Percentiles rank a stretch among this genome's conserved stretches.
Conservation (phyloP, 2,113 vertebrate genomes). For the Bufo gargarizans region DNA sequence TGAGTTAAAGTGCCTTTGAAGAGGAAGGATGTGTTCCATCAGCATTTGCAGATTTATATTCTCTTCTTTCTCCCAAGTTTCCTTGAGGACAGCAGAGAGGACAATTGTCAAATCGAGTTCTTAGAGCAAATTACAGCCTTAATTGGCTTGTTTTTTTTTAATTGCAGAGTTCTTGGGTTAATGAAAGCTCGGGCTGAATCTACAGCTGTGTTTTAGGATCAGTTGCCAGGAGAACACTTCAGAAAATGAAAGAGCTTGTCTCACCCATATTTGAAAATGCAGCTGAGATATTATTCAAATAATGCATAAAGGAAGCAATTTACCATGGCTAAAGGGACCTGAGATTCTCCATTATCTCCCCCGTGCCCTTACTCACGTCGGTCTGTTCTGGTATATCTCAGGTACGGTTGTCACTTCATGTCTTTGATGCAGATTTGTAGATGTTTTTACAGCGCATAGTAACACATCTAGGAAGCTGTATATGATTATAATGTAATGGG, state of each 20-base stretch:
- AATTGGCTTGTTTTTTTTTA: constrained; percentile 57
- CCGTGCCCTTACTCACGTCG: not conserved
- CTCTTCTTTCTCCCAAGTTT: constrained; percentile 32
- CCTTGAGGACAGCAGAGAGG: constrained; percentile 50
- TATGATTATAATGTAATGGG: too few relatives aligned
- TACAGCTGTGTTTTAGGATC: constrained; percentile 51
- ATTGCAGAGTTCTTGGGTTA: constrained; percentile 54
- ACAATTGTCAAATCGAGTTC: constrained; percentile 57
- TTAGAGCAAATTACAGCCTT: constrained; percentile 47
- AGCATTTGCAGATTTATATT: constrained; percentile 21
- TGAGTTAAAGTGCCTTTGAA: constrained; percentile 34
- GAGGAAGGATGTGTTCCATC: not conserved
- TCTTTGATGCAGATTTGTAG: too few relatives aligned
- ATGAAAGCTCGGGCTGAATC: constrained; percentile 45
- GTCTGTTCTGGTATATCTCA: not conserved
- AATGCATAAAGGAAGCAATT: not conserved
- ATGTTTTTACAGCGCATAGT: too few relatives aligned
- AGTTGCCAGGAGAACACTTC: constrained; percentile 55
- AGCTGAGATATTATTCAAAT: constrained; percentile 29
- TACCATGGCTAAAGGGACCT: not conserved
- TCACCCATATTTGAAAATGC: not conserved
- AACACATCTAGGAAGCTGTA: too few relatives aligned
- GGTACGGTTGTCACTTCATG: not conserved
- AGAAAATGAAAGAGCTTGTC: constrained; percentile 45
- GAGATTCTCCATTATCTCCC: not conserved